These are phyloP conservation scores for Pogona vitticeps DNA, from an alignment of 2,113 vertebrate species.

Conservation along the genomic window DNA sequence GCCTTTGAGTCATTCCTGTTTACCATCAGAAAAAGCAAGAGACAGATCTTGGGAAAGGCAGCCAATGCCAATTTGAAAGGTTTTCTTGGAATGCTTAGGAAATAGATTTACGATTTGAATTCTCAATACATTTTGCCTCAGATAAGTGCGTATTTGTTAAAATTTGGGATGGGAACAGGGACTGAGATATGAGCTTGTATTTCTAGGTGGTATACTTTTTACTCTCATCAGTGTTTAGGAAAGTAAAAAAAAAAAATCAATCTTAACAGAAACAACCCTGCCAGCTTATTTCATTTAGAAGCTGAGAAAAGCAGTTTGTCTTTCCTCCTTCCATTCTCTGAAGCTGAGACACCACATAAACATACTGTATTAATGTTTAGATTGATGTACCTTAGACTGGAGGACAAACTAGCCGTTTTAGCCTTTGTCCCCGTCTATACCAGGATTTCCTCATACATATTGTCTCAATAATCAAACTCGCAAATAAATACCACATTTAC, in stretches of 20 bases:
- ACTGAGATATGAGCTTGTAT: neutral
- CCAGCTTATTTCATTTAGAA: neutral
- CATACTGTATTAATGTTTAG: neutral
- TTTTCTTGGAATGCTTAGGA: neutral
- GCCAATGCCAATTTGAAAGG: neutral
- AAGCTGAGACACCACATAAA: neutral
- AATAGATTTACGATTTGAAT: neutral
- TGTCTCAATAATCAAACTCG: no score
- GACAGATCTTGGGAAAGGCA: neutral
- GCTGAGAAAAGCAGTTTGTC: neutral
- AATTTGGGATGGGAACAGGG: neutral
- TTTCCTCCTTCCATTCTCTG: neutral
- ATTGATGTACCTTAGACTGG: neutral
- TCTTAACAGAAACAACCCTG: neutral
- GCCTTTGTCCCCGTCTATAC: no score
- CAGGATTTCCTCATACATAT: no score
- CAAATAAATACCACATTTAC: no score
- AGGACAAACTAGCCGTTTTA: no score
- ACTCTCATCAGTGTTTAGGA: neutral
- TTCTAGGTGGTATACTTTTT: neutral
- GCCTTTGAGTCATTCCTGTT: constrained; percentile 30
- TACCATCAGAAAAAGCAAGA: constrained; percentile 48
- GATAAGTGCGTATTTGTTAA: neutral
- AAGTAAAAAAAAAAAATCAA: neutral
- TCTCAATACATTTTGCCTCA: neutral